Evolutionary conservation across 2,113 vertebrate species (phyloP).

Genomic region (Sinosuthora webbiana): DNA sequence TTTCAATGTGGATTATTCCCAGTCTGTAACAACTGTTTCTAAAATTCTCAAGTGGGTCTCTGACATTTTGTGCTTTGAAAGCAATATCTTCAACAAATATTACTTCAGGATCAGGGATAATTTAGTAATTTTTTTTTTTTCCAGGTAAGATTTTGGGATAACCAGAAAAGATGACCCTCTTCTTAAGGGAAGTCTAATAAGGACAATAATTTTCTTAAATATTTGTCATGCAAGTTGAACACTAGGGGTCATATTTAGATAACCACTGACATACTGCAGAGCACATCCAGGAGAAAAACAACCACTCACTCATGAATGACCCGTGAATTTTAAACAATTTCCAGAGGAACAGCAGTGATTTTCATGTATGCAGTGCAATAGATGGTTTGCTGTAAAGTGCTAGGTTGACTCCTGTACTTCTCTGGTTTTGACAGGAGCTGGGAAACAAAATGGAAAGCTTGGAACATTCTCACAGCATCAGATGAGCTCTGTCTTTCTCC

Average conservation of each 20-base stretch:
- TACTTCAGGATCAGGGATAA: neutral
- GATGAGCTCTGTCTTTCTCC: neutral
- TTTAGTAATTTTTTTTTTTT: neutral
- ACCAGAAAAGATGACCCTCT: neutral
- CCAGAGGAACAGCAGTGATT: neutral
- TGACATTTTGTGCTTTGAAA: neutral
- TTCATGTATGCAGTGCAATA: neutral
- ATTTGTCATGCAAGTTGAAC: slow-evolving; percentile 54
- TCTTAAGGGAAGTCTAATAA: neutral
- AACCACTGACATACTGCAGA: slow-evolving; percentile 25
- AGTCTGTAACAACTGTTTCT: neutral
- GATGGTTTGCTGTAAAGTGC: neutral
- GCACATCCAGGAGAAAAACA: neutral
- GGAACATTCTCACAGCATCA: neutral
- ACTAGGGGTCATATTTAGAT: slow-evolving; percentile 74
- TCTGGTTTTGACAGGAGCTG: neutral
- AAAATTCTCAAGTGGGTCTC: neutral
- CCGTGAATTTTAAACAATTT: neutral
- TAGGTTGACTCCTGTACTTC: neutral
- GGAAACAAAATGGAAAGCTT: neutral
- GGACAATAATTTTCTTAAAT: neutral
- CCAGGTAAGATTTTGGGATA: neutral
- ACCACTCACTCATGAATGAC: neutral
- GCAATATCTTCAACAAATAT: neutral
- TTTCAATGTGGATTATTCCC: neutral